Evolutionary conservation across 2,888 invertebrate genomes (phyloP).

Genomic region (Chaitophorus viminalis): DNA sequence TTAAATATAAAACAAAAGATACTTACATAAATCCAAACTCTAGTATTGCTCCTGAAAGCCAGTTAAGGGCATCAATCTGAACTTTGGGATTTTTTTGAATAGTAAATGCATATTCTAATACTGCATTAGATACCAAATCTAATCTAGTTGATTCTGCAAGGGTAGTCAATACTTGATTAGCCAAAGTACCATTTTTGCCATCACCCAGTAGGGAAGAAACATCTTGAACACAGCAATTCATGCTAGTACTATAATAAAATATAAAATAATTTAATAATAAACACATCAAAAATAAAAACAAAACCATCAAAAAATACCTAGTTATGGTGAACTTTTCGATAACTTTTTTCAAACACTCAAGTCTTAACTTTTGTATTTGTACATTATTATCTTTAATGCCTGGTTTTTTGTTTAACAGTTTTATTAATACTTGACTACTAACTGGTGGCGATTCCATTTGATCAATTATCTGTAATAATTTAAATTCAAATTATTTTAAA

Average conservation of each 20-base stretch:
- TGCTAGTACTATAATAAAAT: conserved; percentile 72
- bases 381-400: conserved; percentile 90
- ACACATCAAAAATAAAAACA: conserved; percentile 24
- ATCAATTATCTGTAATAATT: conserved; percentile 69
- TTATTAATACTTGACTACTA: conserved; percentile 80
- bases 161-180: conserved; percentile 77
- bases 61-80: conserved; percentile 84
- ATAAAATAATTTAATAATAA: conserved; percentile 38
- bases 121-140: conserved; percentile 78
- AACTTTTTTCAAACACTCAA: conserved; percentile 82
- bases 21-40: conserved; percentile 89
- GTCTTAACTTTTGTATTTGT: conserved; percentile 84
- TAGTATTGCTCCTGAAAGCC: conserved; percentile 81
- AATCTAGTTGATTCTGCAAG: conserved; percentile 83
- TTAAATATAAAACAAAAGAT: conserved; percentile 1
- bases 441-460: conserved; percentile 74
- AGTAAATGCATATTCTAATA: conserved; percentile 80
- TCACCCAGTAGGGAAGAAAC: conserved; percentile 88
- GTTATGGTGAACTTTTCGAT: conserved; percentile 81
- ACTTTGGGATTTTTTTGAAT: conserved; percentile 91
- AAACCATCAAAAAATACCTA: conserved; percentile 67
- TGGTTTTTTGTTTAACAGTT: conserved; percentile 82
- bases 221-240: conserved; percentile 81
- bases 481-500: not conserved
- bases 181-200: conserved; percentile 77